phyloP scores from a whole-genome alignment of 2,888 invertebrate species.

The Phyto melanocephala region DNA sequence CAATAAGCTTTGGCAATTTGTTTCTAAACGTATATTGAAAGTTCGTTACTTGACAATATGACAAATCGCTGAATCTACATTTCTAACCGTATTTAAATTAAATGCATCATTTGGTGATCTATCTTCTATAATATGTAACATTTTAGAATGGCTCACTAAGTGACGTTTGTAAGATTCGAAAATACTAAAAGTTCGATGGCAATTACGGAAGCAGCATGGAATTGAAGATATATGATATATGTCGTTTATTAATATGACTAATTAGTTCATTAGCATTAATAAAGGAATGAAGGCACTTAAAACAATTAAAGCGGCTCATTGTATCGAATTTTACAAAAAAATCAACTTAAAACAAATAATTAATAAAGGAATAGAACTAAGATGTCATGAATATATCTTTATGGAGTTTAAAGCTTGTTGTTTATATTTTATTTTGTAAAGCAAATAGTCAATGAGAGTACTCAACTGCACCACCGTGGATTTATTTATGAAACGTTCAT shows the following conservation, averaged over 20 bases:
- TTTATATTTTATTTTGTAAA: no score
- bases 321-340: no score
- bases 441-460: no score
- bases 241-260: not conserved
- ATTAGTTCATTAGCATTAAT: not conserved
- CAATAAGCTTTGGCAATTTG: constrained; percentile 38
- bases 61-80: not conserved
- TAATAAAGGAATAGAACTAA: no score
- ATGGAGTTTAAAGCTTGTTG: no score
- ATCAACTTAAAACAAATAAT: no score
- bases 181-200: not conserved
- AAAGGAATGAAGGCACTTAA: not conserved
- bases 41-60: no score
- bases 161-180: constrained; percentile 7
- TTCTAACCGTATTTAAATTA: no score
- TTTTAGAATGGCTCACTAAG: not conserved
- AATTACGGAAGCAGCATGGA: not conserved
- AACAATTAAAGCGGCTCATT: not conserved
- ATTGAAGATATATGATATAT: not conserved
- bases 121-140: not conserved
- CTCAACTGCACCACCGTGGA: no score
- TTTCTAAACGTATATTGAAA: constrained; percentile 3
- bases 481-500: no score
- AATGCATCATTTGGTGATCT: no score
- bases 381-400: no score